These are phyloP conservation scores for Alauda arvensis DNA, from an alignment of 2,797 vertebrate species.

Conservation along the genomic window DNA sequence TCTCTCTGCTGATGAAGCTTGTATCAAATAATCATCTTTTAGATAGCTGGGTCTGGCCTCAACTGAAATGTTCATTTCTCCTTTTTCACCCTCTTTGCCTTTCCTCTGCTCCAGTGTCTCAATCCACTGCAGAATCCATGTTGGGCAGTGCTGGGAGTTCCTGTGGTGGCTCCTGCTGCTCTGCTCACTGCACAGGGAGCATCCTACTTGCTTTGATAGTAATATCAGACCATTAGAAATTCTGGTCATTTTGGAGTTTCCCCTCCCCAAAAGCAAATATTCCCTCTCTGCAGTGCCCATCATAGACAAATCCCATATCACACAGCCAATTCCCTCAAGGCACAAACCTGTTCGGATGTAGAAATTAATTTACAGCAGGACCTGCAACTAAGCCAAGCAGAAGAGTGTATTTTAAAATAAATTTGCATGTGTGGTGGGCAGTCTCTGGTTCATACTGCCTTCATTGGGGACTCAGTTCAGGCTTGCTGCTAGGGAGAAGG, in stretches of 20 bases:
- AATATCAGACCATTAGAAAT: background rate
- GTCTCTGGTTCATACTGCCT: background rate
- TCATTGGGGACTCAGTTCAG: background rate
- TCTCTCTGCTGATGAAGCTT: background rate
- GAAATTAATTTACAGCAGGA: background rate
- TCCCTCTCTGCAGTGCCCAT: background rate
- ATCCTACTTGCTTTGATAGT: background rate
- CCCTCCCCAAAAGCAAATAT: background rate
- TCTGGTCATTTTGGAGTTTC: background rate
- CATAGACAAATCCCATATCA: background rate
- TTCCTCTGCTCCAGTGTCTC: rapidly evolving
- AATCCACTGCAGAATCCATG: background rate
- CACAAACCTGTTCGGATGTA: background rate
- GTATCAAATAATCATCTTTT: background rate
- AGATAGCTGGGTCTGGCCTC: background rate
- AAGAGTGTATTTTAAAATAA: background rate
- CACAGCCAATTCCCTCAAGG: background rate
- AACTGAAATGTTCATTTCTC: background rate
- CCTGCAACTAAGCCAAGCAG: background rate
- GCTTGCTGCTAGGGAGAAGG: background rate
- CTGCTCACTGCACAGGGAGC: background rate
- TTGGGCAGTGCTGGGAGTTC: background rate
- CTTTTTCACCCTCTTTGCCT: background rate
- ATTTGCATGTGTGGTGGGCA: rapidly evolving
- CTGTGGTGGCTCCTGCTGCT: background rate